Evolutionary conservation across 2,888 invertebrate species (phyloP).

Genomic region (Euclidia mi): DNA sequence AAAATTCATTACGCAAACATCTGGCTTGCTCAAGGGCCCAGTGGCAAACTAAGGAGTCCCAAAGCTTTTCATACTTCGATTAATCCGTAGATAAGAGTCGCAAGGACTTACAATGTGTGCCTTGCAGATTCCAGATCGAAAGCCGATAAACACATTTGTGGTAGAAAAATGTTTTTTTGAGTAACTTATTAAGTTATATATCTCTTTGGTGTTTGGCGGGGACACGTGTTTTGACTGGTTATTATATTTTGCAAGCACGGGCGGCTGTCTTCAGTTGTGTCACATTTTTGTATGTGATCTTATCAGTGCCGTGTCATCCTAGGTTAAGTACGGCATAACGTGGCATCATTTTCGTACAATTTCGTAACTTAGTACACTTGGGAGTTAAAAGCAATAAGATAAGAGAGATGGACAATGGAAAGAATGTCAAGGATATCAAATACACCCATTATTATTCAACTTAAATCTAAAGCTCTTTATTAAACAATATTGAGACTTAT

Average conservation of each 20-base stretch:
- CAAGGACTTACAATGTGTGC: slow-evolving; percentile 86
- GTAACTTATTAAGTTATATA: slow-evolving; percentile 77
- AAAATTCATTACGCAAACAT: slow-evolving; percentile 63
- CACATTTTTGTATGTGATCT: slow-evolving; percentile 64
- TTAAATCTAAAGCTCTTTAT: neutral
- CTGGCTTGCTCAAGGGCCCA: slow-evolving; percentile 71
- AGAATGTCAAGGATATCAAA: slow-evolving; percentile 31
- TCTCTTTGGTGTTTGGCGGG: slow-evolving; percentile 61
- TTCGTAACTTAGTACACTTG: slow-evolving; percentile 48
- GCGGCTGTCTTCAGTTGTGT: slow-evolving; percentile 71
- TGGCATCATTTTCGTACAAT: slow-evolving; percentile 51
- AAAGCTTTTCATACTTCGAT: slow-evolving; percentile 78
- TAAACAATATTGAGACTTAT: neutral
- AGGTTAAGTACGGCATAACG: slow-evolving; percentile 61
- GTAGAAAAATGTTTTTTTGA: slow-evolving; percentile 77
- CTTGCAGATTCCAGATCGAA: slow-evolving; percentile 86
- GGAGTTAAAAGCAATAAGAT: slow-evolving; percentile 38
- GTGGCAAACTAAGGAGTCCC: slow-evolving; percentile 74
- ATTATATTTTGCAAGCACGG: slow-evolving; percentile 72
- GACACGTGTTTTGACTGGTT: slow-evolving; percentile 85
- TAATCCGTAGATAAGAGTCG: slow-evolving; percentile 83
- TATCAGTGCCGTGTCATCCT: slow-evolving; percentile 65
- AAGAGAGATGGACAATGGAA: slow-evolving; percentile 29
- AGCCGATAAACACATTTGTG: slow-evolving; percentile 86
- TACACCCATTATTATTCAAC: slow-evolving; percentile 11